Evolutionary conservation across 2,113 vertebrate genomes (phyloP).

Genomic region (Verasper variegatus): DNA sequence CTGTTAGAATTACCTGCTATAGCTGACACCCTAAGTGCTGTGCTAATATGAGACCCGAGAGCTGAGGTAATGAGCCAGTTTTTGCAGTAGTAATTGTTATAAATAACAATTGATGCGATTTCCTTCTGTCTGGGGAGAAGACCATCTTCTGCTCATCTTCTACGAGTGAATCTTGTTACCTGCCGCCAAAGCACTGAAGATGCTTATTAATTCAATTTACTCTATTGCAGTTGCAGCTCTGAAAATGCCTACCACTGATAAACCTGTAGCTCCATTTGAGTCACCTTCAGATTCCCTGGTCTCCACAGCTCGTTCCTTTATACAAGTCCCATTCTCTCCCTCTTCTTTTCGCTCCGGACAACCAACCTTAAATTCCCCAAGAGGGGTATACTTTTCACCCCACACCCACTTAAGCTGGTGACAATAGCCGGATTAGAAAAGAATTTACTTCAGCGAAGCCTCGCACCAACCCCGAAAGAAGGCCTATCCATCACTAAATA

Average conservation of each 20-base stretch:
- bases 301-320: constrained; percentile 85
- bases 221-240: background rate
- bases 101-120: too few species aligned
- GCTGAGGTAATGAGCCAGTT: too few species aligned
- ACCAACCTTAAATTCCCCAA: constrained; percentile 81
- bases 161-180: background rate
- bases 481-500: constrained; percentile 74
- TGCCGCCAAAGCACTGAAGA: too few species aligned
- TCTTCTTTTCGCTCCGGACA: constrained; percentile 86
- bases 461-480: constrained; percentile 85
- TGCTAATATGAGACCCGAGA: too few species aligned
- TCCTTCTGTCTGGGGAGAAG: background rate
- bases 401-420: constrained; percentile 95
- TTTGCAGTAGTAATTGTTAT: too few species aligned
- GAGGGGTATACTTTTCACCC: constrained; percentile 93
- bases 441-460: constrained; percentile 94
- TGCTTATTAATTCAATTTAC: constrained; percentile 1
- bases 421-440: constrained; percentile 99
- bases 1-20: too few species aligned
- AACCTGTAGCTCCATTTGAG: constrained; percentile 87
- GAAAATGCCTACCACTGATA: constrained; percentile 54
- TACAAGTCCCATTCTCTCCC: constrained; percentile 82
- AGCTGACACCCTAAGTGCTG: too few species aligned
- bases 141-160: background rate
- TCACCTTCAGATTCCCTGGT: constrained; percentile 85